Conservation (phyloP, 2,113 vertebrate species). For the Xiphorhynchus elegans region DNA sequence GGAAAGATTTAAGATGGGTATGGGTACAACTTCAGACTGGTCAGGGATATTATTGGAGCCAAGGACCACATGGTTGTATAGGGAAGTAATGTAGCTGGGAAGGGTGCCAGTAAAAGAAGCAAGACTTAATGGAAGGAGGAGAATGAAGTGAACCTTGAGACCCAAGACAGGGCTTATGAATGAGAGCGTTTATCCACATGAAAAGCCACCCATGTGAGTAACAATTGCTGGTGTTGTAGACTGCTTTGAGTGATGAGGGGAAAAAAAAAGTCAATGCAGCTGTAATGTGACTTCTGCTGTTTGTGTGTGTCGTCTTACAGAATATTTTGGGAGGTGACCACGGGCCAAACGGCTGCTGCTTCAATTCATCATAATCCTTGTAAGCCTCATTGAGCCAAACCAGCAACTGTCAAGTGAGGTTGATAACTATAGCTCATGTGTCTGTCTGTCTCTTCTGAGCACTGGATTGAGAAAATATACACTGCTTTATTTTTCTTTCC, state of each 20-base stretch:
- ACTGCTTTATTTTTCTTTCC: not conserved
- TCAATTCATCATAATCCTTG: slow-evolving; percentile 46
- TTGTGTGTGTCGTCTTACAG: slow-evolving; percentile 57
- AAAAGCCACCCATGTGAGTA: slow-evolving; percentile 21
- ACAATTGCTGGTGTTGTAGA: slow-evolving; percentile 15
- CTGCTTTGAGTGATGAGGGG: not conserved
- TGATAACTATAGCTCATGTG: slow-evolving; percentile 39
- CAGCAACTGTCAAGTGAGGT: slow-evolving; percentile 64
- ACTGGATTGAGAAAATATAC: not conserved
- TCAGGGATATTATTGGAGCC: not conserved
- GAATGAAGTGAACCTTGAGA: slow-evolving; percentile 11
- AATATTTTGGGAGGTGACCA: slow-evolving; percentile 66
- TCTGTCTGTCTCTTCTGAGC: not conserved
- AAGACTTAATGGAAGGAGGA: not conserved
- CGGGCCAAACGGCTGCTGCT: slow-evolving; percentile 35
- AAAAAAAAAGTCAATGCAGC: slow-evolving; percentile 1
- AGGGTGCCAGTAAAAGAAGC: not conserved
- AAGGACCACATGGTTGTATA: not conserved
- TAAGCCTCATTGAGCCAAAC: slow-evolving; percentile 52
- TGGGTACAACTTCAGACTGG: not conserved
- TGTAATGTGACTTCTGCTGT: slow-evolving; percentile 57
- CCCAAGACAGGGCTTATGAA: slow-evolving; percentile 9
- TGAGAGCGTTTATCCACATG: not conserved
- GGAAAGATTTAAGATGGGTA: not conserved
- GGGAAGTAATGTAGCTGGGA: not conserved